Conservation (phyloP, 1,140 invertebrate species). For the Stegodyphus dumicola region DNA sequence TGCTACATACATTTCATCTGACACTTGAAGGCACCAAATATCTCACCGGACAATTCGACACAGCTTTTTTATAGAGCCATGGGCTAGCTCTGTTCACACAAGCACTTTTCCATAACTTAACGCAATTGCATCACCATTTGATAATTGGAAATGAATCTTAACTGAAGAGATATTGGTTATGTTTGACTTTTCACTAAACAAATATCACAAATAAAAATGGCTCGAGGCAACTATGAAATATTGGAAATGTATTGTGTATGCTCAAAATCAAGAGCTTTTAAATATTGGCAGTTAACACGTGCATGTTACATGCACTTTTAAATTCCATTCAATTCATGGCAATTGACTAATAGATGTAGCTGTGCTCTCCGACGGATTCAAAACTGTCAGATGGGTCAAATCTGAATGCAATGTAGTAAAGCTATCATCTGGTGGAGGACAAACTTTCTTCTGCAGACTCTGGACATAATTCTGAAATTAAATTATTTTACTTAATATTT, state of each 20-base stretch:
- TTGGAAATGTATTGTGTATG: constrained; percentile 27
- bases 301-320: background rate
- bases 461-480: constrained; percentile 81
- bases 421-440: constrained; percentile 76
- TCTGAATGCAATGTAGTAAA: constrained; percentile 79
- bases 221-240: constrained; percentile 3
- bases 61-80: constrained; percentile 51
- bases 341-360: constrained; percentile 63
- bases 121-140: background rate
- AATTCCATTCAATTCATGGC: constrained; percentile 19
- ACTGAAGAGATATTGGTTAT: background rate
- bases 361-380: constrained; percentile 65
- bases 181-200: background rate
- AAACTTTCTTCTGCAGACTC: constrained; percentile 78
- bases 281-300: constrained; percentile 38
- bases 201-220: constrained; percentile 4
- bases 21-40: constrained; percentile 45
- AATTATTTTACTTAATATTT: too few relatives aligned
- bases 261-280: constrained; percentile 4
- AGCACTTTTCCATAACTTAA: background rate
- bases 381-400: constrained; percentile 77
- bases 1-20: constrained; percentile 32
- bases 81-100: background rate
- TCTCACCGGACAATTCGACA: constrained; percentile 53
- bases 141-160: background rate